Conservation (phyloP, 2,888 invertebrate genomes). For the Boloria euphrosyne region DNA sequence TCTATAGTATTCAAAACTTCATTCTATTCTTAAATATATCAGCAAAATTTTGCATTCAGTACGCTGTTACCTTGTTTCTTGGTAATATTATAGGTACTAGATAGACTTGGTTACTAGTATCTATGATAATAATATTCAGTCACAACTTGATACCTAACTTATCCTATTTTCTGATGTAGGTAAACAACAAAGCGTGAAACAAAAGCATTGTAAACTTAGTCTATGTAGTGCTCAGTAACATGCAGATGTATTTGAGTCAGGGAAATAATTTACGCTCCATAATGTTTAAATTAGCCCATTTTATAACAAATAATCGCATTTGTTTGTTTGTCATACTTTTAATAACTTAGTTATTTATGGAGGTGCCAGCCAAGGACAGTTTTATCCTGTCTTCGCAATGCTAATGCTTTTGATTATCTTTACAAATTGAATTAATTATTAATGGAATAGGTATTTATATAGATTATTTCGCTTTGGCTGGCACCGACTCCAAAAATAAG, state of each 20-base stretch:
- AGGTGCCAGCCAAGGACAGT: too few relatives aligned
- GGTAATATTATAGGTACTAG: neutral
- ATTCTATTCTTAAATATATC: neutral
- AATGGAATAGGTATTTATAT: too few relatives aligned
- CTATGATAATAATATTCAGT: neutral
- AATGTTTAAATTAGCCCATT: neutral
- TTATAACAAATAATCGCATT: too few relatives aligned
- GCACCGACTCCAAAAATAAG: too few relatives aligned
- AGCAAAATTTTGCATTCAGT: neutral
- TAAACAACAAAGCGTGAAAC: neutral
- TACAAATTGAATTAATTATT: too few relatives aligned
- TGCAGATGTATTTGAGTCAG: slow-evolving; percentile 10
- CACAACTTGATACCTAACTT: neutral
- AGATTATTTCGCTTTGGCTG: too few relatives aligned
- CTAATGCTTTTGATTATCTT: too few relatives aligned
- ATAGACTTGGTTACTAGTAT: too few relatives aligned
- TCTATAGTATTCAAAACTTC: neutral
- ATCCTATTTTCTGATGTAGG: slow-evolving; percentile 4
- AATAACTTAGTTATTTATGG: too few relatives aligned
- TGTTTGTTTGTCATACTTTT: too few relatives aligned
- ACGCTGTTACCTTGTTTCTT: neutral
- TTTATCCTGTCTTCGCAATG: too few relatives aligned
- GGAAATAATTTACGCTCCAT: slow-evolving; percentile 1
- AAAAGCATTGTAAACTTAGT: slow-evolving; percentile 7
- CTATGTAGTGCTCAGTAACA: neutral